Evolutionary conservation across 2,797 vertebrate species (phyloP), one percentile per base, ranked within the genome.

Genomic region (Tenualosa thibaudeaui): DNA sequence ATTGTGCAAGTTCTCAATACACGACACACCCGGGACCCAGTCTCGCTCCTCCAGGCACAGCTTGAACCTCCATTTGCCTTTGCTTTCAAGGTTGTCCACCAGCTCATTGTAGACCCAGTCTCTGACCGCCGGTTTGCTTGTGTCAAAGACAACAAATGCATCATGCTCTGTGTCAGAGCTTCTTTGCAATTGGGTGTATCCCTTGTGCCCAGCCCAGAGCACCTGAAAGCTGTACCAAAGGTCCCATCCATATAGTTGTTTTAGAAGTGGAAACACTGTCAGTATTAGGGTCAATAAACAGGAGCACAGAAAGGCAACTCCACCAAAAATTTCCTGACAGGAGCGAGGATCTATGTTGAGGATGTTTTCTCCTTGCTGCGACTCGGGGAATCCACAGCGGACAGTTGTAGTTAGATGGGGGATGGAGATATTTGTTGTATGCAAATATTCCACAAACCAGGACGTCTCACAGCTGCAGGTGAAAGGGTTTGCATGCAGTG

Each of bases 21-120:
- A 96, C 0, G 96, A 94, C 75, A 94, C 89, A 5, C 97, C 97
- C 0, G 96, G 96, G 68, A 95, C 88, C 97, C 97, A 98, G 87
- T 98, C 97, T 0, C 97, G 93, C 84, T 98, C 97, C 86, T 98
- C 97, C 88, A 98, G 93, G 84, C 96, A 98, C 46, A 98, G 94
- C 37, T 88, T 90, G 83, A 97, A 97, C 1, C 65, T 93, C 84
- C 91, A 91, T 65, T 92, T 93, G 71, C 93, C 95, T 0, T 75
- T 90, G 71, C 91, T 92, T 92, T 98, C 97, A 87, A 98, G 88
- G 60, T 91, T 92, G 51, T 91, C 89, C 0, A 90, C 90, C 54
- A 98, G 91, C 87, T 97, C 97, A 0, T 96, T 95, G 92, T 97
- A 97, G 87, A 98, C 95, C 97, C 97, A 98, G 43, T 97, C 97